A percentile compares a stretch with the other conserved stretches of the same genome.
Evolutionary conservation across 1,140 invertebrate genomes (phyloP).

Genomic region (Rhizoglyphus robini): DNA sequence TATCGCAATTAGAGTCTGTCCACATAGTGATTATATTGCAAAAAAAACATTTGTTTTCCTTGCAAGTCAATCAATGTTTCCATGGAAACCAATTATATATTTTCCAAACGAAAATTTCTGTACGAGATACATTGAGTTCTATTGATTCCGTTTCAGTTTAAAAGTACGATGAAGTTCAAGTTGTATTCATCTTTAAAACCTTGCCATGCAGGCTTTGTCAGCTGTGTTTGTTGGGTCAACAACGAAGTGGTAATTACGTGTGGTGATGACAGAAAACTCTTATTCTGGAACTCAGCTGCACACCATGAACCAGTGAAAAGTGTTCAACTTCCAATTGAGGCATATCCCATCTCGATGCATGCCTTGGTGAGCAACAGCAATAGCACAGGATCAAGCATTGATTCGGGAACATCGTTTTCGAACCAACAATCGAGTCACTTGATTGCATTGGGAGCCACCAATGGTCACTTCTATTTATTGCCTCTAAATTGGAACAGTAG

Average conservation of each 20-base stretch:
- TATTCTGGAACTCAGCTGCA: conserved; percentile 70
- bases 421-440: conserved; percentile 62
- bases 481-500: conserved; percentile 46
- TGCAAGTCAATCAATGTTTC: no score
- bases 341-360: conserved; percentile 76
- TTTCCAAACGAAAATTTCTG: no score
- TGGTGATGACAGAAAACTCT: conserved; percentile 76
- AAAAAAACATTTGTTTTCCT: no score
- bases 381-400: neutral
- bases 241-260: conserved; percentile 81
- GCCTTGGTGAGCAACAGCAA: conserved; percentile 40
- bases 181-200: neutral
- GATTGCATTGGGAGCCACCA: conserved; percentile 64
- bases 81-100: no score
- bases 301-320: conserved; percentile 55
- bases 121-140: no score
- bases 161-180: neutral
- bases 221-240: conserved; percentile 78
- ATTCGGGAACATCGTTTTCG: conserved; percentile 26
- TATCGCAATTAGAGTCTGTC: no score
- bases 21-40: no score
- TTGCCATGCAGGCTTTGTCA: conserved; percentile 53
- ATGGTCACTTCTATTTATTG: conserved; percentile 72
- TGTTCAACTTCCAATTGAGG: conserved; percentile 59
- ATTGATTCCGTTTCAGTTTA: no score